Evolutionary conservation across 2,113 vertebrate genomes (phyloP).

Genomic region (Brachionichthys hirsutus): DNA sequence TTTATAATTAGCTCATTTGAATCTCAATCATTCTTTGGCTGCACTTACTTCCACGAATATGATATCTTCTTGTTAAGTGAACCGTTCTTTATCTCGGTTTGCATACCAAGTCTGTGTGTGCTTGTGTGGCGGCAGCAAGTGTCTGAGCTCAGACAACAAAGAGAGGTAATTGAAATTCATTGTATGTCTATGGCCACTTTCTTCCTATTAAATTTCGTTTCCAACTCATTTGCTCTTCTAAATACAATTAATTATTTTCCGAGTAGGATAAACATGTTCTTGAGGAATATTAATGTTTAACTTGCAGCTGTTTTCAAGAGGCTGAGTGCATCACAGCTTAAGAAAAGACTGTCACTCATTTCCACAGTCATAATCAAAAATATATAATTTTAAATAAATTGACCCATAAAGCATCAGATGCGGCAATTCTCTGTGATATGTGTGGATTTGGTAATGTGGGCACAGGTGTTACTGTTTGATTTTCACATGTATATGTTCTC

Average conservation of each 20-base stretch:
- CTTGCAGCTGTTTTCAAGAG: slow-evolving; percentile 58
- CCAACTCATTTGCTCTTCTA: slow-evolving; percentile 75
- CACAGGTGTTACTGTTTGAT: slow-evolving; percentile 32
- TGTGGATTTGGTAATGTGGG: slow-evolving; percentile 15
- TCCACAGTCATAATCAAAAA: slow-evolving; percentile 50
- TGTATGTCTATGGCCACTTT: slow-evolving; percentile 71
- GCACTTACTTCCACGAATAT: slow-evolving; percentile 3
- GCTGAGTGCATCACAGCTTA: slow-evolving; percentile 63
- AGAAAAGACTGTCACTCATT: slow-evolving; percentile 45
- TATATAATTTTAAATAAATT: slow-evolving; percentile 37
- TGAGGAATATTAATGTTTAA: slow-evolving; percentile 73
- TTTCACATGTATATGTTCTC: slow-evolving; percentile 46
- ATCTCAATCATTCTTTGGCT: not conserved
- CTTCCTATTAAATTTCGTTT: slow-evolving; percentile 76
- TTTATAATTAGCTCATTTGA: no score
- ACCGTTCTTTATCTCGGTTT: slow-evolving; percentile 21
- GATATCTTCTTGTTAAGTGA: not conserved
- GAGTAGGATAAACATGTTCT: slow-evolving; percentile 57
- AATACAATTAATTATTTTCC: slow-evolving; percentile 73
- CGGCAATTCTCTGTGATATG: slow-evolving; percentile 28
- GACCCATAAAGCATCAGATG: slow-evolving; percentile 44
- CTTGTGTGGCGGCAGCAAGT: not conserved
- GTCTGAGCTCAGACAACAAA: slow-evolving; percentile 36
- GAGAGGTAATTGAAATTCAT: slow-evolving; percentile 73
- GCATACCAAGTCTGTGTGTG: slow-evolving; percentile 20